These are phyloP conservation scores for Zaprionus bogoriensis DNA, from an alignment of 2,888 invertebrate species.

Conservation along the genomic window DNA sequence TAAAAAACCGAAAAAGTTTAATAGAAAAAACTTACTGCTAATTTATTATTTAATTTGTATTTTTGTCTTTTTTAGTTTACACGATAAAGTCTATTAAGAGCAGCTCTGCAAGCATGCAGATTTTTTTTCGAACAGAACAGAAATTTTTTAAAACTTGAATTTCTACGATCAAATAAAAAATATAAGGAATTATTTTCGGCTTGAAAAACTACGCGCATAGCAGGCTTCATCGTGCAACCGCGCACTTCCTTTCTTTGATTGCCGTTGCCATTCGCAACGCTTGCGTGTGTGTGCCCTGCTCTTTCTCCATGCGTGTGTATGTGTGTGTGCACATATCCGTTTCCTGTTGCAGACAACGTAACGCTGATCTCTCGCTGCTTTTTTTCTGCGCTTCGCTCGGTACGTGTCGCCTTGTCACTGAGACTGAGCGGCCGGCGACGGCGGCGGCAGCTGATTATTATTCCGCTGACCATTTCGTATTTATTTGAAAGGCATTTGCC, in stretches of 20 bases:
- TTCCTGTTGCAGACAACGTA: conserved; percentile 57
- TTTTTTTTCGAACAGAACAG: too few species aligned
- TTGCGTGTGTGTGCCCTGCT: too few species aligned
- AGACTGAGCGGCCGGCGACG: conserved; percentile 38
- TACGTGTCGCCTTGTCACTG: conserved; percentile 66
- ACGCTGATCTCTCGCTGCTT: conserved; percentile 48
- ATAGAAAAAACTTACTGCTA: too few species aligned
- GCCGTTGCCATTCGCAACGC: conserved; percentile 3
- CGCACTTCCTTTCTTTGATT: conserved; percentile 7
- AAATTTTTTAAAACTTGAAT: too few species aligned
- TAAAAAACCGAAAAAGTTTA: too few species aligned
- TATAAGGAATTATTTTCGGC: not conserved
- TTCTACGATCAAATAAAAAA: too few species aligned
- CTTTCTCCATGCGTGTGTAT: not conserved
- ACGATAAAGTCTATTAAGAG: too few species aligned
- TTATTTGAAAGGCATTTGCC: conserved; percentile 76
- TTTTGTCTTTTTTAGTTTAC: too few species aligned
- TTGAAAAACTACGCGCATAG: not conserved
- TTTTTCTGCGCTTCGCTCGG: conserved; percentile 2
- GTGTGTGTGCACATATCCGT: conserved; percentile 41
- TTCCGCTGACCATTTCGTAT: conserved; percentile 78
- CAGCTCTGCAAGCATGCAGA: too few species aligned
- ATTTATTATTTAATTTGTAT: too few species aligned
- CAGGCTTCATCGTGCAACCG: not conserved
- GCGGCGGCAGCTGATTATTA: conserved; percentile 72